phyloP scores from a whole-genome alignment of 2,888 invertebrate species.

The Tetrapedia diversipes region DNA sequence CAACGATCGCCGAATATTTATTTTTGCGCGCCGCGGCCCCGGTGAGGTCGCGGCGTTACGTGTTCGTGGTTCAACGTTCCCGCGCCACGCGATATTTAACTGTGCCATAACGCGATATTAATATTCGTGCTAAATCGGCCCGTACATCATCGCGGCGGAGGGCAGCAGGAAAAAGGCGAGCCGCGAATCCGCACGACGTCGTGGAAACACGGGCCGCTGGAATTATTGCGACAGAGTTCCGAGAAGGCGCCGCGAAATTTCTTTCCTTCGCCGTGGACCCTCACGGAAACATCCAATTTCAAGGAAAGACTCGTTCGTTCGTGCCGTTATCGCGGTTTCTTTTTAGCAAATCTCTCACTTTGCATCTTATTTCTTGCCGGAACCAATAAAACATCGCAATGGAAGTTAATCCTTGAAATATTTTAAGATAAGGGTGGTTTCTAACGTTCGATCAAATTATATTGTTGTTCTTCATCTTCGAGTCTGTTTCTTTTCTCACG shows the following conservation, averaged over 20 bases:
- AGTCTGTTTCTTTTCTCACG: no score
- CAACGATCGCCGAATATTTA: slow-evolving; percentile 28
- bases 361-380: not conserved
- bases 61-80: slow-evolving; percentile 42
- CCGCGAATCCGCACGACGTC: slow-evolving; percentile 57
- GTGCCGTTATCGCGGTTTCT: not conserved
- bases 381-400: not conserved
- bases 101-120: slow-evolving; percentile 62
- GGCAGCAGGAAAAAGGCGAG: slow-evolving; percentile 37
- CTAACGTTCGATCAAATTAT: no score
- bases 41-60: slow-evolving; percentile 28
- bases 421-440: no score
- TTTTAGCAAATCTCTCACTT: not conserved
- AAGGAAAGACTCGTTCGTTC: not conserved
- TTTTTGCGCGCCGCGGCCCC: slow-evolving; percentile 23
- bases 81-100: slow-evolving; percentile 48
- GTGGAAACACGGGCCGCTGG: slow-evolving; percentile 53
- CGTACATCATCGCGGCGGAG: slow-evolving; percentile 57
- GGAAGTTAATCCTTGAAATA: no score
- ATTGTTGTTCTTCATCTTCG: no score
- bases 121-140: slow-evolving; percentile 66
- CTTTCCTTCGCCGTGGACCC: slow-evolving; percentile 23
- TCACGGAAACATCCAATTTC: slow-evolving; percentile 9
- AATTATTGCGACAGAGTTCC: slow-evolving; percentile 65
- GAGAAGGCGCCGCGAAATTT: slow-evolving; percentile 49